A percentile compares a stretch with the other conserved stretches of the same genome.
phyloP scores from a whole-genome alignment of 2,113 vertebrate genomes.

The Strigops habroptila region DNA sequence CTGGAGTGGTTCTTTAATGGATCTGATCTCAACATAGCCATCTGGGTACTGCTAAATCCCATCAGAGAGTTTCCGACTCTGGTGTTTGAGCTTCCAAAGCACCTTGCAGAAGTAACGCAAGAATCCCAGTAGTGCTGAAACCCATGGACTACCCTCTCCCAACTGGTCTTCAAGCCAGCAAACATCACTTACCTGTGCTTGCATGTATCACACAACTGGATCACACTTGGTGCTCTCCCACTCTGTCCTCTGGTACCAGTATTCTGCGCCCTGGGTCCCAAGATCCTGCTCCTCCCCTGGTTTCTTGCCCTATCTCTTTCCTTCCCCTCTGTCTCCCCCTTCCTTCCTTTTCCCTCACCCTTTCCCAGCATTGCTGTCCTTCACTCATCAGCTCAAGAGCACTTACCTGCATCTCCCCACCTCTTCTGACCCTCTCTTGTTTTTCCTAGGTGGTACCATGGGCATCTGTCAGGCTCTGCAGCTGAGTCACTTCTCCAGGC shows the following conservation, averaged over 20 bases:
- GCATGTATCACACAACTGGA: not conserved
- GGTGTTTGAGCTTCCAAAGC: not conserved
- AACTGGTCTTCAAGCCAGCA: not conserved
- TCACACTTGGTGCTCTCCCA: not conserved
- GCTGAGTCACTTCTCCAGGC: conserved; percentile 87
- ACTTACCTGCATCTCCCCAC: not conserved
- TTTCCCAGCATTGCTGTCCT: not conserved
- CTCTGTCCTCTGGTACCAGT: not conserved
- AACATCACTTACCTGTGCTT: not conserved
- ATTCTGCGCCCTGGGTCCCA: not conserved
- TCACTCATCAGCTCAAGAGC: not conserved
- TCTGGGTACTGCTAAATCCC: not conserved
- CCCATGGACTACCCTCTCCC: not conserved
- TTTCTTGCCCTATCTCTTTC: not conserved
- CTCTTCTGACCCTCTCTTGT: not conserved
- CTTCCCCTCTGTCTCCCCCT: not conserved
- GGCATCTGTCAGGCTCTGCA: conserved; percentile 87
- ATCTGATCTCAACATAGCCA: not conserved
- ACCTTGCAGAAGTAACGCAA: not conserved
- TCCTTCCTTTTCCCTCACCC: not conserved
- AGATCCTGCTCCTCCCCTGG: not conserved
- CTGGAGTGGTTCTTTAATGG: not conserved
- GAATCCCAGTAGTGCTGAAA: not conserved
- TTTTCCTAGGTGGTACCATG: conserved; percentile 88
- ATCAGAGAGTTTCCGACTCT: not conserved